Base-by-base conservation (phyloP, 2,888 invertebrate genomes). In the Stegophylla sp. region DNA sequence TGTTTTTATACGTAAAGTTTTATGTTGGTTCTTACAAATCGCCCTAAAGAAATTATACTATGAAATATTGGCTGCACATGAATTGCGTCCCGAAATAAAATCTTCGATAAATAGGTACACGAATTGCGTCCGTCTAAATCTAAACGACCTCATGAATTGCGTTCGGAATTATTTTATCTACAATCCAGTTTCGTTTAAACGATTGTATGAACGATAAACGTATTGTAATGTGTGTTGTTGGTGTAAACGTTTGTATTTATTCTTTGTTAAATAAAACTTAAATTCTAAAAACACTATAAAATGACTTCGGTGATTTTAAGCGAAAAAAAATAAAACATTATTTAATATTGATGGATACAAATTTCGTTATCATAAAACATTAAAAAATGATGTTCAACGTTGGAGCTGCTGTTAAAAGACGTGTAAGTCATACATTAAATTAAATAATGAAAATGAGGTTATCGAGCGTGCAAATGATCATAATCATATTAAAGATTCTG, bases 251-350 rank as follows among this genome's bases (percentile, higher is more conserved):
- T 56, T 56, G 56, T 56, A n/a, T n/a, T n/a, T 56, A 13, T 20
- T 56, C 56, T 56, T n/a, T 56, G 56, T 56, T 56, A 13, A 56
- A 56, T 56, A 56, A 56, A 56, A 56, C 56, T 1, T 56, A 53
- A 53, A 43, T 10, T 7, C 43, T 43, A 43, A 43, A 43, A 43
- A 53, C 53, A 53, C 53, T 9, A 56, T 56, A 56, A 56, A 56
- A 56, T 23, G 56, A 56, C 56, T 56, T 23, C 56, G 56, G 56
- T 56, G 56, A 56, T 56, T 56, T 56, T 56, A 56, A 56, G 56
- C 56, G 56, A 56, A 56, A 56, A n/a, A 56, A 56, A 56, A 56
- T 56, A 56, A 56, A 56, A 56, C n/a, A 56, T 56, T 56, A 56
- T 56, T 56, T 13, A 56, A 56, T 56, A 56, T 3, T 56, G 56